phyloP scores from a whole-genome alignment of 2,888 invertebrate genomes.

The Crossocerus cetratus region DNA sequence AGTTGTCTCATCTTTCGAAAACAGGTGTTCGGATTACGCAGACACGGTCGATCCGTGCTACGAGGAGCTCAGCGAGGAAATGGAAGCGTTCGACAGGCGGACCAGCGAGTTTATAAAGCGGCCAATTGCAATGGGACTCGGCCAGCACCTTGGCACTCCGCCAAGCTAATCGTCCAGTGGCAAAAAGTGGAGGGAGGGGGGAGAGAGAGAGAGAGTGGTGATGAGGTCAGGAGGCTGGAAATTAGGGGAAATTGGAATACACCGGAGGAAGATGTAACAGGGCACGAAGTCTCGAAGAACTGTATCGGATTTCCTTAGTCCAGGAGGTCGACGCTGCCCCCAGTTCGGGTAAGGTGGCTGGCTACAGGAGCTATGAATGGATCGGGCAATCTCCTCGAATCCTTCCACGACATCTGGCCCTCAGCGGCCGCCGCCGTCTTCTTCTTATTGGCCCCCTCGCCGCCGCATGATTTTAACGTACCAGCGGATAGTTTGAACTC shows the following conservation, averaged over 20 bases:
- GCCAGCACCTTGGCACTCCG: background rate
- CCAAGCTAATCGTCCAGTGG: background rate
- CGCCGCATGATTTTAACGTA: too few relatives aligned
- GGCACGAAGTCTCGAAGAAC: slow-evolving; percentile 36
- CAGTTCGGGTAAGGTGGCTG: slow-evolving; percentile 49
- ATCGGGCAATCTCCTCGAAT: slow-evolving; percentile 46
- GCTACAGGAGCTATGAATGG: slow-evolving; percentile 58
- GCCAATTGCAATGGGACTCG: background rate
- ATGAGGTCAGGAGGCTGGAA: slow-evolving; percentile 1
- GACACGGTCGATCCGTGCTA: slow-evolving; percentile 49
- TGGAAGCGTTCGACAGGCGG: slow-evolving; percentile 57
- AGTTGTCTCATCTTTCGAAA: background rate
- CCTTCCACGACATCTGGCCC: slow-evolving; percentile 60
- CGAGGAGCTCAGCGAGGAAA: slow-evolving; percentile 56
- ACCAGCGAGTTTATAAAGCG: background rate
- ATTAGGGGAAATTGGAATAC: slow-evolving; percentile 46
- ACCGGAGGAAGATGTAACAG: slow-evolving; percentile 46
- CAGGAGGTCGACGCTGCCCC: slow-evolving; percentile 56
- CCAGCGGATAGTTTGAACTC: too few relatives aligned
- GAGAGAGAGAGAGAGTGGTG: background rate
- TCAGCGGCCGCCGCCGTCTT: slow-evolving; percentile 35
- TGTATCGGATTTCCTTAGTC: slow-evolving; percentile 59
- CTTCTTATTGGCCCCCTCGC: slow-evolving; percentile 34
- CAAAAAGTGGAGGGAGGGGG: too few relatives aligned
- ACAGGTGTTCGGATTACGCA: slow-evolving; percentile 41